Base-by-base conservation (phyloP, 92 coral and sea anemone genomes). In the Nematostella vectensis region DNA sequence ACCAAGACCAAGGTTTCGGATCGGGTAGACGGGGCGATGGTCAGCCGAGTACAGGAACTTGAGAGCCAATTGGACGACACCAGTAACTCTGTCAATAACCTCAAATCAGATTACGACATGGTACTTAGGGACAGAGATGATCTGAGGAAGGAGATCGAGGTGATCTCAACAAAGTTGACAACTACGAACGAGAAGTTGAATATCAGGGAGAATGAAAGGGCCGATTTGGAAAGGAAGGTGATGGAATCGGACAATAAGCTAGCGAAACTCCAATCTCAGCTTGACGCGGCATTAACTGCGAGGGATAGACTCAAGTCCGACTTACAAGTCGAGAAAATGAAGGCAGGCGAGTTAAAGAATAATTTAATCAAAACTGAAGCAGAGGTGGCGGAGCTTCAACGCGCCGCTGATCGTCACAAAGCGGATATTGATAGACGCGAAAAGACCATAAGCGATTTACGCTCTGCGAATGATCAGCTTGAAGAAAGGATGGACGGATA, bases 401-500 rank as follows among this genome's bases (percentile, higher is more conserved):
- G 95, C 42, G 73, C 29, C 63, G 62, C 76, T 27, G 88, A 93
- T 25, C 83, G 99, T 26, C 74, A 79, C 3, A 93, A 65, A 28
- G 79, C 72, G 23, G 96, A 93, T 25, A 61, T 93, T 2, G 96
- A 76, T 27, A 82, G 68, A 31, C 74, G 81, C 50, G 88, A 88
- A 62, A 93, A 71, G 57, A 87, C 72, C 16, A 93, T 93, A 51
- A 82, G 68, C 42, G 95, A 93, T 40, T 60, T 87, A 39, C 86
- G 76, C 65, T 49, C 71, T n/a, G 71, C 70, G 55, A 83, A 81
- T 52, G 59, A 73, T 40, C 67, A 82, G 23, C 77, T 87, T 40
- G 96, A 93, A 62, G 66, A 70, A 48, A 78, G 86, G 63, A 67
- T 87, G 1, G 96, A 93, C 24, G 68, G 61, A 29, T 63, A 86